These are phyloP conservation scores for Trachelus tabidus DNA, from an alignment of 2,888 invertebrate genomes.

Conservation along the genomic window DNA sequence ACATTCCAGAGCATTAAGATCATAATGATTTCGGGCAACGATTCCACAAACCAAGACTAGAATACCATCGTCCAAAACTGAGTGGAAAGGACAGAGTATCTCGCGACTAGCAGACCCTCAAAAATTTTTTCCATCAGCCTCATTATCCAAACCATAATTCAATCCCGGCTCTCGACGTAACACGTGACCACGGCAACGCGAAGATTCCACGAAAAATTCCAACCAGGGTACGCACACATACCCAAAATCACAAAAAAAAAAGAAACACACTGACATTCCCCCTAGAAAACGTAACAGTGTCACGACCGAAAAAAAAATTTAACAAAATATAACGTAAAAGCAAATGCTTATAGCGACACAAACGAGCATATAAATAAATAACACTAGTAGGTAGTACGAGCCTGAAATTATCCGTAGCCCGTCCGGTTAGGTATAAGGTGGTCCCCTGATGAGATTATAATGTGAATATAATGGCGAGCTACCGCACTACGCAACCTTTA, in stretches of 20 bases:
- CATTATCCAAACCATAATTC: not conserved
- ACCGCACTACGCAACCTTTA: conserved; percentile 55
- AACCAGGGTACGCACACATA: not conserved
- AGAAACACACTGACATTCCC: not conserved
- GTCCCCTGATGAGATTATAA: conserved; percentile 62
- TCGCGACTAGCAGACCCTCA: not conserved
- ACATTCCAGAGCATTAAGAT: not conserved
- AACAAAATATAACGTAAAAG: not conserved
- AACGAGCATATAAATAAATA: not conserved
- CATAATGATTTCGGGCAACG: not conserved
- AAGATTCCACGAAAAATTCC: not conserved
- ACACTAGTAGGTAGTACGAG: conserved; percentile 1
- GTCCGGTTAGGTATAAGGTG: conserved; percentile 49
- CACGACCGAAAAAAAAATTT: not conserved
- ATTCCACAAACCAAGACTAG: not conserved
- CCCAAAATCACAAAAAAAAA: not conserved
- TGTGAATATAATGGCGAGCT: conserved; percentile 62
- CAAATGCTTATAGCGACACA: not conserved
- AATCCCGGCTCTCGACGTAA: not conserved
- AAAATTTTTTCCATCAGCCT: not conserved
- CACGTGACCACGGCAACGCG: not conserved
- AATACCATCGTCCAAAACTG: no score
- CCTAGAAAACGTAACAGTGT: not conserved
- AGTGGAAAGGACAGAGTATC: not conserved
- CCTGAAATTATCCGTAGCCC: conserved; percentile 48